Evolutionary conservation across 2,797 vertebrate species (phyloP).

Genomic region (Acanthiza pusilla): DNA sequence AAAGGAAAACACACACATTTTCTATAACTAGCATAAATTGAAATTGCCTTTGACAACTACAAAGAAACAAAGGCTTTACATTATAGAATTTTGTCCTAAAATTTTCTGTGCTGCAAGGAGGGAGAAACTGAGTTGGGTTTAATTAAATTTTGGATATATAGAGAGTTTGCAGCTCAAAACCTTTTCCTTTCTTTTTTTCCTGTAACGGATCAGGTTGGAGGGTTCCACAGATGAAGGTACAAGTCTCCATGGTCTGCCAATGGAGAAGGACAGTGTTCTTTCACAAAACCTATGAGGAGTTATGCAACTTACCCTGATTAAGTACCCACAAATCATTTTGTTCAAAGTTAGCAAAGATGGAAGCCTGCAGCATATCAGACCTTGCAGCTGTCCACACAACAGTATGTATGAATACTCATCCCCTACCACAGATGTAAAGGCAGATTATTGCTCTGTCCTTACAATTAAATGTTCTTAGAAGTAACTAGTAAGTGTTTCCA

Average conservation of each 20-base stretch:
- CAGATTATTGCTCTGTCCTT: rapidly evolving
- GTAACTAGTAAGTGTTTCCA: neutral
- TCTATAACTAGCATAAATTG: neutral
- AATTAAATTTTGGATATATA: neutral
- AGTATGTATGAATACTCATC: neutral
- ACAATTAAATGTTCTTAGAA: neutral
- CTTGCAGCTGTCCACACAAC: neutral
- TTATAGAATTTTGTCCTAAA: neutral
- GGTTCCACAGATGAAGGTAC: neutral
- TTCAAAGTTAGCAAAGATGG: neutral
- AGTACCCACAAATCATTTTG: neutral
- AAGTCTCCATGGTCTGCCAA: neutral
- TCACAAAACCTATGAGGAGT: neutral
- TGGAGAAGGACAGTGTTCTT: neutral
- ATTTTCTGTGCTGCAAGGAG: neutral
- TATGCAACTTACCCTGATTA: neutral
- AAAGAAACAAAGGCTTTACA: neutral
- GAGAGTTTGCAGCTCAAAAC: neutral
- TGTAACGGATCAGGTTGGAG: neutral
- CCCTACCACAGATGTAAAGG: neutral
- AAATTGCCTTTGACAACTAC: neutral
- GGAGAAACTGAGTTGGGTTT: neutral
- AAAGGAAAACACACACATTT: neutral
- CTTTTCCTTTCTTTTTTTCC: neutral
- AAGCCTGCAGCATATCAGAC: neutral